Base-by-base conservation (phyloP, 2,113 vertebrate genomes). In the Nycticorax nycticorax region DNA sequence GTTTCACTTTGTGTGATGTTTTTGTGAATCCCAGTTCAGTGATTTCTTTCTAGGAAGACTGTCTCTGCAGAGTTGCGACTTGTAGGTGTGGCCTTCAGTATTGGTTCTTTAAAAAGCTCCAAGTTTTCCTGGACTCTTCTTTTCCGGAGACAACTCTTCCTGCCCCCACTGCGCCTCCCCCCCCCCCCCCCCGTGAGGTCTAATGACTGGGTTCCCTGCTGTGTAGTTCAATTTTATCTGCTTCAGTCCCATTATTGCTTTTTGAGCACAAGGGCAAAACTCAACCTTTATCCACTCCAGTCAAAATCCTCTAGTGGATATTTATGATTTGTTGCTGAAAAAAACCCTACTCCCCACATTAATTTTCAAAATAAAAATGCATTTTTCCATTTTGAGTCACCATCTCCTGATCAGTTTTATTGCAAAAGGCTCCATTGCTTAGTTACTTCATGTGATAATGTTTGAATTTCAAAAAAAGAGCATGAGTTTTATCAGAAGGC, bases 151-250 rank as follows among this genome's bases (percentile, higher is more conserved):
- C 39, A 41, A 41, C 32, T 71, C 27, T 24, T 9, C 43, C 43
- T 6, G 6, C 0, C 11, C 11, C 10, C 30, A n/a, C n/a, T n/a
- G n/a, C n/a, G n/a, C n/a, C n/a, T n/a, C n/a, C 0, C 11, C 11
- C 10, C 30, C 43, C 43, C 43, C 14, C 8, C 0, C 11, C 11
- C 10, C 30, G 2, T 32, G 15, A 8, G 3, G 1, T 75, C 23
- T 73, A 48, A 39, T 68, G 37, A 39, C 26, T 64, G 14, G 30
- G 8, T 57, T 85, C 19, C 22, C 23, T 53, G 6, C 45, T 76
- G 10, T 30, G 2, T 53, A 35, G 33, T 86, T 41, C n/a, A 56
- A 5, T 91, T 83, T 89, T 91, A 28, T 56, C 33, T 86, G 21
- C 53, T 69, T 86, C 14, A 62, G 22, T 71, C 30, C 9, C 3